A percentile compares a stretch with the other conserved stretches of the same genome.
Evolutionary conservation across 2,113 vertebrate genomes (phyloP).

Genomic region (Helogale parvula): DNA sequence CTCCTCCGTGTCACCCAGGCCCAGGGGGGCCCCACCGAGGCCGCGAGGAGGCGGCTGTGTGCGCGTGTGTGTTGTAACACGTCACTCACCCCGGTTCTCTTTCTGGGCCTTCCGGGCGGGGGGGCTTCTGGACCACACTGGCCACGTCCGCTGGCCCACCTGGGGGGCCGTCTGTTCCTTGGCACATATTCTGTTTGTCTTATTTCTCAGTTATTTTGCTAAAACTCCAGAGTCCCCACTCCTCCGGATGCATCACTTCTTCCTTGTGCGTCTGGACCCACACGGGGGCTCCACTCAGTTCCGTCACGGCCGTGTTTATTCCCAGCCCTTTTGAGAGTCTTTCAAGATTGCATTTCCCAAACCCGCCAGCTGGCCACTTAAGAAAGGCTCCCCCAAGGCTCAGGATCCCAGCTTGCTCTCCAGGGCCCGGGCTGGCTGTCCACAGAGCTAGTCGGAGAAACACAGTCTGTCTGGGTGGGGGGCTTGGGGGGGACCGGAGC

Average conservation of each 20-base stretch:
- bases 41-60: not conserved
- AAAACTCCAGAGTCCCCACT: not conserved
- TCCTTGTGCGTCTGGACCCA: not conserved
- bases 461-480: too few species aligned
- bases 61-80: rapidly evolving
- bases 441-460: too few species aligned
- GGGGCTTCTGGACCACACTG: not conserved
- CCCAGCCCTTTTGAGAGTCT: not conserved
- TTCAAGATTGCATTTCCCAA: not conserved
- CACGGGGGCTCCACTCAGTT: not conserved
- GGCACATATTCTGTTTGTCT: not conserved
- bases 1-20: not conserved
- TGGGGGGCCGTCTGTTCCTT: not conserved
- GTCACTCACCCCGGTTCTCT: not conserved
- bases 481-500: too few species aligned
- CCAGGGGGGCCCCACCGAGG: too few species aligned
- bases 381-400: not conserved
- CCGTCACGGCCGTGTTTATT: rapidly evolving
- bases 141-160: rapidly evolving
- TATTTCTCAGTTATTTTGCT: not conserved
- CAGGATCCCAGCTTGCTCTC: not conserved
- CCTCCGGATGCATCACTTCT: not conserved
- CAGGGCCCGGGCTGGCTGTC: not conserved
- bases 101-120: not conserved
- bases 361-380: not conserved